A percentile compares a stretch with the other conserved stretches of the same genome.
Conservation (phyloP, 2,797 vertebrate genomes). For the Melanotaenia nigrans region DNA sequence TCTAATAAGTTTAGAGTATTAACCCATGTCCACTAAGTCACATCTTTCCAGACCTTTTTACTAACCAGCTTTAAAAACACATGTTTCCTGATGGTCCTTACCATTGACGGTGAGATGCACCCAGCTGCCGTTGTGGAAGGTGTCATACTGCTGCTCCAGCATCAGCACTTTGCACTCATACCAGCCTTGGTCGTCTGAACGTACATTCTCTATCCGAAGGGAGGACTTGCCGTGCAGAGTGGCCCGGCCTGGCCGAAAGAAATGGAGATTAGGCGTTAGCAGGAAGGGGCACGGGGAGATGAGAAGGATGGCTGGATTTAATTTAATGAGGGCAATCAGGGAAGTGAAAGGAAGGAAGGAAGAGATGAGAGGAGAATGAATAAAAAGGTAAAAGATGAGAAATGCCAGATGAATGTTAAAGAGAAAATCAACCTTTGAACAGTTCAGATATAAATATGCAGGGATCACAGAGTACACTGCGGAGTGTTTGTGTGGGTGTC, state of each 20-base stretch:
- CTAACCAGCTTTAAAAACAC: slow-evolving; percentile 9
- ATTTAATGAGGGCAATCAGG: slow-evolving; percentile 40
- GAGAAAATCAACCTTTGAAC: slow-evolving; percentile 35
- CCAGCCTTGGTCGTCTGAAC: slow-evolving; percentile 98
- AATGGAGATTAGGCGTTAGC: slow-evolving; percentile 31
- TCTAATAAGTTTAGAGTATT: neutral
- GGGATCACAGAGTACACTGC: slow-evolving; percentile 31
- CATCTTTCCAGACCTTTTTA: neutral
- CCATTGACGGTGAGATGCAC: slow-evolving; percentile 96
- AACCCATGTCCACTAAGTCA: neutral
- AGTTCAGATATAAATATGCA: slow-evolving; percentile 34
- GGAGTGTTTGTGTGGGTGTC: slow-evolving; percentile 11
- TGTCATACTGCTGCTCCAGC: slow-evolving; percentile 97
- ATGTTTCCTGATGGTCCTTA: slow-evolving; percentile 67
- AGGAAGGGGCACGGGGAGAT: slow-evolving; percentile 19
- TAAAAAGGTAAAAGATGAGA: slow-evolving; percentile 19
- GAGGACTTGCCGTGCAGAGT: slow-evolving; percentile 96
- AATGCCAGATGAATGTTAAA: slow-evolving; percentile 40
- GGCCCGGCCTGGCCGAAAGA: slow-evolving; percentile 86
- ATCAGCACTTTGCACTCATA: slow-evolving; percentile 99
- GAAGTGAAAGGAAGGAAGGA: neutral
- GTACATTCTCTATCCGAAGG: slow-evolving; percentile 92
- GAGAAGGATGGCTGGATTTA: slow-evolving; percentile 14
- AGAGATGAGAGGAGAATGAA: slow-evolving; percentile 27
- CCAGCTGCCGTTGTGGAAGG: slow-evolving; percentile 99